Conservation (phyloP, 2,888 invertebrate species). For the Nomada hirtipes region DNA sequence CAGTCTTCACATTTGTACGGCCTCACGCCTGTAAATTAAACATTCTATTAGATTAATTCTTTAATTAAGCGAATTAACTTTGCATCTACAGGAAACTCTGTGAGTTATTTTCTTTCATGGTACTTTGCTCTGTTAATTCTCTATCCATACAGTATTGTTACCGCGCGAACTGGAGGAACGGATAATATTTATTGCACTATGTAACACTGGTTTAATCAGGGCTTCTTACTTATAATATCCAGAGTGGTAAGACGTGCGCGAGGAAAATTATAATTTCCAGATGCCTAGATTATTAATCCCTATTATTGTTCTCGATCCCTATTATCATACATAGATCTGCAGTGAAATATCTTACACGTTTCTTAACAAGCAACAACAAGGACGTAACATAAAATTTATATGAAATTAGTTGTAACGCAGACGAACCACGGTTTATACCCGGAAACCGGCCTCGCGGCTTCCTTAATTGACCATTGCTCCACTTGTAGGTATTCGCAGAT, state of each 20-base stretch:
- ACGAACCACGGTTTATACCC: conserved; percentile 25
- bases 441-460: neutral
- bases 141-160: neutral
- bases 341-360: neutral
- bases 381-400: neutral
- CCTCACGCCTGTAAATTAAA: conserved; percentile 58
- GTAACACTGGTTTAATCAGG: too few species aligned
- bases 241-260: too few species aligned
- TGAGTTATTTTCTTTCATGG: neutral
- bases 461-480: neutral
- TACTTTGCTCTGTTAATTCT: conserved; percentile 13
- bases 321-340: too few species aligned
- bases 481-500: conserved; percentile 6
- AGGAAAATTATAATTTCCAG: too few species aligned
- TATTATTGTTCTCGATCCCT: too few species aligned
- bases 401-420: conserved; percentile 9
- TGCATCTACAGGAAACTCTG: neutral
- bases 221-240: too few species aligned
- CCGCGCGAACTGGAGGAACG: too few species aligned
- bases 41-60: neutral
- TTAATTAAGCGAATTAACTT: neutral
- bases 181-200: too few species aligned
- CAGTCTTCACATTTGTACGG: conserved; percentile 69
- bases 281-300: too few species aligned
- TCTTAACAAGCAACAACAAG: neutral